Base-by-base conservation (phyloP, 2,888 invertebrate species). In the Hydriomena furcata region DNA sequence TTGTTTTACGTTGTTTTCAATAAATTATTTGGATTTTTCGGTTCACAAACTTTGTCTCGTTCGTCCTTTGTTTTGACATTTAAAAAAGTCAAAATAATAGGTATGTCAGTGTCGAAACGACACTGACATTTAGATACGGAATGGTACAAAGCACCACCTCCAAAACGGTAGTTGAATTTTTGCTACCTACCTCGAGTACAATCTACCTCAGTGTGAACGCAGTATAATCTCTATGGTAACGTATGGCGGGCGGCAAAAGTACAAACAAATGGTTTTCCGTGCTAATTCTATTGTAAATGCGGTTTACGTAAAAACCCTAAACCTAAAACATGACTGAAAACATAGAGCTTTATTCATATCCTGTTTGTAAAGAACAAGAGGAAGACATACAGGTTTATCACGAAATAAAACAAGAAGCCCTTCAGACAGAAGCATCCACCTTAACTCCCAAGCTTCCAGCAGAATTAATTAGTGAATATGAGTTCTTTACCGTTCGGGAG, bases 371-470 rank as follows among this genome's bases (percentile, higher is more conserved):
- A 49, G 60, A 50, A 0, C 58, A 58, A 17, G 72, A 74, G 25
- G 75, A 66, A 55, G 83, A 80, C 43, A 82, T 82, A 32, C 80
- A 88, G 66, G 82, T 84, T 53, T 86, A 88, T 61, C 77, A 87
- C 27, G 87, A 88, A 70, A 84, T 85, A 50, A 71, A 71, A 43
- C 66, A 74, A 52, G 73, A 73, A 4, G 52, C 44, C 3, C 52
- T 54, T 31, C 36, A 63, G 38, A 32, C 27, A 10, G 24, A 35
- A 25, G 52, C 76, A 50, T 66, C 60, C 10, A 54, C 62, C 20
- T 68, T 69, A 24, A 56, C 63, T 23, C 50, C 66, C 1, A 65
- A 70, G 49, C 54, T 62, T 12, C 52, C 64, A 1, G 27, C 50
- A 8, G 74, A 67, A 60, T 45, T 66, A 5, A 46, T 75, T 5